A percentile compares a stretch with the other conserved stretches of the same genome.
phyloP scores from a whole-genome alignment of 2,113 vertebrate genomes.

The Caranx ignobilis region DNA sequence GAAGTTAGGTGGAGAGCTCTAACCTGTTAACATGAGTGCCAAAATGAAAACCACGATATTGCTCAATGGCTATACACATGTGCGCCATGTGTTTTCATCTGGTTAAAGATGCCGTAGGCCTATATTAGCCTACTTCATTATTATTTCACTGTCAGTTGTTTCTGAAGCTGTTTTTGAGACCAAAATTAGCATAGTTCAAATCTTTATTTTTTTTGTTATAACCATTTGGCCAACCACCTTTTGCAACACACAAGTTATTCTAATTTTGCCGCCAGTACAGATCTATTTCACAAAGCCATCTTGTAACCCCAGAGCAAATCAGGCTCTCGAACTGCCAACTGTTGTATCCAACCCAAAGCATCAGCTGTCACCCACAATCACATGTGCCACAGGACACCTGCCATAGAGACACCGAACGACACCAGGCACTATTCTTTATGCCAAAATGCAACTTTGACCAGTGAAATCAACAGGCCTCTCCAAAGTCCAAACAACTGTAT shows the following conservation, averaged over 20 bases:
- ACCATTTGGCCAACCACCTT: constrained; percentile 14
- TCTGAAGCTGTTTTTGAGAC: background rate
- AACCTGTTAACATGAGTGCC: too few species aligned
- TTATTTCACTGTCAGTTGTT: constrained; percentile 10
- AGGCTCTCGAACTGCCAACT: constrained; percentile 63
- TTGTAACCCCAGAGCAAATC: constrained; percentile 51
- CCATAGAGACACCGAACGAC: constrained; percentile 41
- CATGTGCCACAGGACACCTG: constrained; percentile 69
- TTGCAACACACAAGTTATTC: constrained; percentile 51
- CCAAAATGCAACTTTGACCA: constrained; percentile 30
- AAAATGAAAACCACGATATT: too few species aligned
- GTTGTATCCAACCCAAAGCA: constrained; percentile 62
- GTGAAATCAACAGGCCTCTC: constrained; percentile 6
- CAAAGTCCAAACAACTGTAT: background rate
- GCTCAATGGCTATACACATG: too few species aligned
- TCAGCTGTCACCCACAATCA: constrained; percentile 66
- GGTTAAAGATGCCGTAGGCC: too few species aligned
- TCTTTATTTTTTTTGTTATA: background rate
- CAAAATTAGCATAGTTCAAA: constrained; percentile 15
- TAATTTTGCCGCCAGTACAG: constrained; percentile 39
- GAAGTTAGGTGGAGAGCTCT: too few species aligned
- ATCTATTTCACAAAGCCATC: constrained; percentile 45
- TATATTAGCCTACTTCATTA: background rate
- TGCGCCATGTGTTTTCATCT: too few species aligned
- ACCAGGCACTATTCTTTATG: constrained; percentile 14